phyloP scores from a whole-genome alignment of 2,797 vertebrate genomes.

The Cottoperca gobio region DNA sequence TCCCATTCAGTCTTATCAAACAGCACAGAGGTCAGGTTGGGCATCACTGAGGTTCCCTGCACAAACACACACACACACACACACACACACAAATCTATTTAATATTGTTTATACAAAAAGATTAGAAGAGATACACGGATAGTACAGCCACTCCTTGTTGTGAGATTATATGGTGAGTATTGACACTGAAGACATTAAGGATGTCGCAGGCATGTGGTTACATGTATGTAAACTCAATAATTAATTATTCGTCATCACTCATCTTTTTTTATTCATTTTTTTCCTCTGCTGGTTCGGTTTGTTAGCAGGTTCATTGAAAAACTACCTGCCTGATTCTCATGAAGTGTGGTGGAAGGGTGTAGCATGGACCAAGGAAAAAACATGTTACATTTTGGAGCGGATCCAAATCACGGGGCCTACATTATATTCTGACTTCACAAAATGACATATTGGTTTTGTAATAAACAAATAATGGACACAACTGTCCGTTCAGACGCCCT shows the following conservation, averaged over 20 bases:
- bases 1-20: constrained; percentile 89
- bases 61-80: background rate
- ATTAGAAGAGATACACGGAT: too few species aligned
- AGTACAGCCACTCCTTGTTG: background rate
- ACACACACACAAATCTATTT: background rate
- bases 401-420: too few species aligned
- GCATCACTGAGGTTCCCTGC: constrained; percentile 82
- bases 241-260: background rate
- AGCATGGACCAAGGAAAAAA: too few species aligned
- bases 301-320: too few species aligned
- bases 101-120: background rate
- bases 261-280: background rate
- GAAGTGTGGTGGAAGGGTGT: too few species aligned
- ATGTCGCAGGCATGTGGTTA: background rate
- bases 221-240: background rate
- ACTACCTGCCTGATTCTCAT: too few species aligned
- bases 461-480: background rate
- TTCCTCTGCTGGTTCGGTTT: too few species aligned
- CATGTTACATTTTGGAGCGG: too few species aligned
- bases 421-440: too few species aligned
- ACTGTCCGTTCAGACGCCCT: background rate
- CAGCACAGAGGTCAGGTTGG: constrained; percentile 87
- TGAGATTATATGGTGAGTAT: background rate
- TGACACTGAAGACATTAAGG: background rate
- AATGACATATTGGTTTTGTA: background rate